A percentile compares a stretch with the other conserved stretches of the same genome.
Conservation (phyloP, 2,888 invertebrate genomes). For the Agrilus biguttatus region DNA sequence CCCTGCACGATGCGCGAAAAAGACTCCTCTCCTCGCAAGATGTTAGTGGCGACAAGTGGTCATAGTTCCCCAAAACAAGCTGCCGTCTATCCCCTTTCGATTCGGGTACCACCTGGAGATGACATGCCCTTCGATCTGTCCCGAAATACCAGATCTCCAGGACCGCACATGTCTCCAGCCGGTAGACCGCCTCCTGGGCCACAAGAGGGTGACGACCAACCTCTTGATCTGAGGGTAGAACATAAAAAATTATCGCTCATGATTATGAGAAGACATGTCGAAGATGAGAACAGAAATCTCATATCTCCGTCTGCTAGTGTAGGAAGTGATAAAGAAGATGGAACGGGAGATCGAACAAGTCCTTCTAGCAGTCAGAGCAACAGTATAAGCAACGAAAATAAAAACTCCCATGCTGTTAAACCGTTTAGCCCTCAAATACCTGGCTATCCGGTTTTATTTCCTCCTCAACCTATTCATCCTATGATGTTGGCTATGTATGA, state of each 20-base stretch:
- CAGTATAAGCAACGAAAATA: slow-evolving; percentile 11
- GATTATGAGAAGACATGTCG: slow-evolving; percentile 39
- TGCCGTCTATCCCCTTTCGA: slow-evolving; percentile 52
- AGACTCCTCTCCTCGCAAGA: slow-evolving; percentile 82
- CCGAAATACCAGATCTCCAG: slow-evolving; percentile 32
- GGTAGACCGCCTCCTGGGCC: slow-evolving; percentile 39
- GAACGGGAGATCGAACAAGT: slow-evolving; percentile 22
- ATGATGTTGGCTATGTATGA: slow-evolving; percentile 58
- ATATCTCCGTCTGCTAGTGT: slow-evolving; percentile 43
- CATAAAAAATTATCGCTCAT: slow-evolving; percentile 52
- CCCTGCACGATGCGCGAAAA: slow-evolving; percentile 72
- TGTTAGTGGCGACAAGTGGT: slow-evolving; percentile 45
- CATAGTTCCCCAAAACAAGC: slow-evolving; percentile 60
- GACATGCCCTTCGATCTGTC: slow-evolving; percentile 56
- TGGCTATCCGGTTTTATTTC: slow-evolving; percentile 38
- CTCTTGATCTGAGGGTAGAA: slow-evolving; percentile 75
- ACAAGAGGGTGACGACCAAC: slow-evolving; percentile 51
- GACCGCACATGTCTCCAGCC: slow-evolving; percentile 42
- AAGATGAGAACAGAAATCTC: slow-evolving; percentile 79
- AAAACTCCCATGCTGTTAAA: slow-evolving; percentile 16
- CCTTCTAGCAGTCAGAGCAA: slow-evolving; percentile 14
- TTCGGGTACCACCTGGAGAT: slow-evolving; percentile 39
- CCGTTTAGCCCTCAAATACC: slow-evolving; percentile 26
- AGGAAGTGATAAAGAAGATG: slow-evolving; percentile 25
- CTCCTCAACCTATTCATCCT: slow-evolving; percentile 49